phyloP scores from a whole-genome alignment of 2,888 invertebrate genomes.

The Eilema sororculum region DNA sequence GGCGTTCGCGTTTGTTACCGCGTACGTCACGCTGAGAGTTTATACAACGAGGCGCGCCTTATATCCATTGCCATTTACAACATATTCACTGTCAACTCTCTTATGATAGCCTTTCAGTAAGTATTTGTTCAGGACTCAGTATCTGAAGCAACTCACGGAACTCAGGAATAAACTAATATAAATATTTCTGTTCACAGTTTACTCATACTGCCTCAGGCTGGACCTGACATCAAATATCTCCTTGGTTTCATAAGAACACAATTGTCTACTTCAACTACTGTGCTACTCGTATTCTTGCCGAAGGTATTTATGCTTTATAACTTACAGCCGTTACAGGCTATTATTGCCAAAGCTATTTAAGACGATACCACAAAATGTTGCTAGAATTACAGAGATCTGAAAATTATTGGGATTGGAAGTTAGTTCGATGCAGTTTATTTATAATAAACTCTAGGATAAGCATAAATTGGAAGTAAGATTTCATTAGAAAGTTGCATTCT shows the following conservation, averaged over 20 bases:
- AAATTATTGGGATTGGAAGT: too few relatives aligned
- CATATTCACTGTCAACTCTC: conserved; percentile 96
- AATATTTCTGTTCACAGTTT: conserved; percentile 87
- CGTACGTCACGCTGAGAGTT: conserved; percentile 95
- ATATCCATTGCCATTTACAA: conserved; percentile 98
- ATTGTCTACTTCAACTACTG: conserved; percentile 95
- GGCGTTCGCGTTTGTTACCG: conserved; percentile 95
- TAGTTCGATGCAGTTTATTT: too few relatives aligned
- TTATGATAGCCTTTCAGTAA: conserved; percentile 98
- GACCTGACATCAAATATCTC: conserved; percentile 97
- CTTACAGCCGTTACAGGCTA: not conserved
- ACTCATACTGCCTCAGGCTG: conserved; percentile 94
- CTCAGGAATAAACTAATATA: not conserved
- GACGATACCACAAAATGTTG: not conserved
- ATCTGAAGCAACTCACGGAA: too few relatives aligned
- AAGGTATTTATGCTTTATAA: conserved; percentile 87
- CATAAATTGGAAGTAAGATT: too few relatives aligned
- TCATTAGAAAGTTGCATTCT: too few relatives aligned
- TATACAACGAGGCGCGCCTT: conserved; percentile 96
- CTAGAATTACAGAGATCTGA: too few relatives aligned
- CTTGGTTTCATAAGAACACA: conserved; percentile 97
- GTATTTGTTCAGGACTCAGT: conserved; percentile 71
- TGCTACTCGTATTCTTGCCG: conserved; percentile 93
- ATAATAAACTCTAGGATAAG: too few relatives aligned
- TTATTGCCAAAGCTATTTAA: not conserved